Evolutionary conservation across 2,888 invertebrate genomes (phyloP).

Genomic region (Acanthosoma haemorrhoidale): DNA sequence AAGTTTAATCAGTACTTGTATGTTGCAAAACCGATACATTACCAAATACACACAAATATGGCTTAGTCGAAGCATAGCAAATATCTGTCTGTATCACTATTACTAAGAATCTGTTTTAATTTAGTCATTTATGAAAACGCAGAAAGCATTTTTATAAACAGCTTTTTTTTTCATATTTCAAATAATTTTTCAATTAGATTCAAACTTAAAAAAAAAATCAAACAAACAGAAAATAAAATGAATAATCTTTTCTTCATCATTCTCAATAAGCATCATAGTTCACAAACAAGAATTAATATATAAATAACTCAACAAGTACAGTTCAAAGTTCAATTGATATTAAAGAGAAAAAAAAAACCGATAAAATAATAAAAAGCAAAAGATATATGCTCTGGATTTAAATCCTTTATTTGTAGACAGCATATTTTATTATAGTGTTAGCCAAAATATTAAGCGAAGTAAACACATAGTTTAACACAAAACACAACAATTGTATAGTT

Average conservation of each 20-base stretch:
- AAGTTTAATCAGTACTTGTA: constrained; percentile 17
- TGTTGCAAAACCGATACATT: not conserved
- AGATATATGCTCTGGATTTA: constrained; percentile 6
- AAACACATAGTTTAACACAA: constrained; percentile 21
- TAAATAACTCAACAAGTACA: constrained; percentile 15
- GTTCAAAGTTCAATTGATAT: not conserved
- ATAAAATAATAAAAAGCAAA: not conserved
- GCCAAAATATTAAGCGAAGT: constrained; percentile 23
- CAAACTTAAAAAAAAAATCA: not conserved
- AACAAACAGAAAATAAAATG: constrained; percentile 1
- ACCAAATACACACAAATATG: not conserved
- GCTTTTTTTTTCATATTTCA: constrained; percentile 6
- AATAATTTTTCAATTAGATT: not conserved
- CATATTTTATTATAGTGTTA: constrained; percentile 13
- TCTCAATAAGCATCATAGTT: not conserved
- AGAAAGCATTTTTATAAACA: constrained; percentile 7
- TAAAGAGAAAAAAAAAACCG: constrained; percentile 10
- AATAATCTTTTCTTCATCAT: not conserved
- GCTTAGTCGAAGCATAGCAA: not conserved
- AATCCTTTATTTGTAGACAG: constrained; percentile 26
- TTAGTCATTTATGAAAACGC: not conserved
- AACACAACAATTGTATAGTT: constrained; percentile 16
- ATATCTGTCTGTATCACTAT: not conserved
- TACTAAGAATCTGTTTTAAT: constrained; percentile 14
- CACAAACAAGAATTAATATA: constrained; percentile 12